A percentile compares a stretch with the other conserved stretches of the same genome.
Evolutionary conservation across 2,888 invertebrate genomes (phyloP).

Genomic region (Drosophila monieri): DNA sequence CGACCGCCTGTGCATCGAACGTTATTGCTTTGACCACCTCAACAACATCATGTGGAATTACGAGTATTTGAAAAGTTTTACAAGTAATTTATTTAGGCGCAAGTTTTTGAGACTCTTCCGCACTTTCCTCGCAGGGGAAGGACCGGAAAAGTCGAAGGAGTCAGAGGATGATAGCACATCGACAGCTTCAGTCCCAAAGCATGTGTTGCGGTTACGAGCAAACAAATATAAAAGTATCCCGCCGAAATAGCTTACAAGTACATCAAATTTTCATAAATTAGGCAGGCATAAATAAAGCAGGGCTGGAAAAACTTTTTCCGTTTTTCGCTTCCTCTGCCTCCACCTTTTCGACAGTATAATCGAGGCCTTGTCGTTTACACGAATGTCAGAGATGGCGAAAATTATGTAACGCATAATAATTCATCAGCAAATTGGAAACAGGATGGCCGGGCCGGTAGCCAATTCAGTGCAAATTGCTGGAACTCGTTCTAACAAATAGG

Average conservation of each 20-base stretch:
- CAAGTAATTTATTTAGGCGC: constrained; percentile 79
- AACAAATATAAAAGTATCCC: constrained; percentile 77
- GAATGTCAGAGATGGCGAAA: constrained; percentile 72
- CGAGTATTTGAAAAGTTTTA: constrained; percentile 79
- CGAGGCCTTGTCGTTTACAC: constrained; percentile 17
- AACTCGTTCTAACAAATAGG: neutral
- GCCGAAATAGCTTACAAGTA: constrained; percentile 77
- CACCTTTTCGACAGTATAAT: neutral
- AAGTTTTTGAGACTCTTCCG: constrained; percentile 63
- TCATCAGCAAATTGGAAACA: constrained; percentile 52
- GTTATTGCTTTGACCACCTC: constrained; percentile 74
- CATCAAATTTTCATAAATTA: constrained; percentile 79
- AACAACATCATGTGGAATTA: constrained; percentile 79
- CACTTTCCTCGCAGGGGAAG: constrained; percentile 41
- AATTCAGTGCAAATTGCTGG: constrained; percentile 62
- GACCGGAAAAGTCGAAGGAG: constrained; percentile 22
- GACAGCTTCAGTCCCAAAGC: constrained; percentile 48
- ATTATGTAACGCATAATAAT: constrained; percentile 76
- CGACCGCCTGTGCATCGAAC: constrained; percentile 36
- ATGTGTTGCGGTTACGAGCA: constrained; percentile 75
- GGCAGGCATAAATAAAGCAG: constrained; percentile 74
- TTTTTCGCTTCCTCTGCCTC: constrained; percentile 5
- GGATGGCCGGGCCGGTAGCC: neutral
- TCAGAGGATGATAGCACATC: constrained; percentile 38
- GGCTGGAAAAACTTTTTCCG: constrained; percentile 57